These are phyloP conservation scores for Cepaea nemoralis DNA, from an alignment of 1,140 invertebrate genomes.

Conservation along the genomic window DNA sequence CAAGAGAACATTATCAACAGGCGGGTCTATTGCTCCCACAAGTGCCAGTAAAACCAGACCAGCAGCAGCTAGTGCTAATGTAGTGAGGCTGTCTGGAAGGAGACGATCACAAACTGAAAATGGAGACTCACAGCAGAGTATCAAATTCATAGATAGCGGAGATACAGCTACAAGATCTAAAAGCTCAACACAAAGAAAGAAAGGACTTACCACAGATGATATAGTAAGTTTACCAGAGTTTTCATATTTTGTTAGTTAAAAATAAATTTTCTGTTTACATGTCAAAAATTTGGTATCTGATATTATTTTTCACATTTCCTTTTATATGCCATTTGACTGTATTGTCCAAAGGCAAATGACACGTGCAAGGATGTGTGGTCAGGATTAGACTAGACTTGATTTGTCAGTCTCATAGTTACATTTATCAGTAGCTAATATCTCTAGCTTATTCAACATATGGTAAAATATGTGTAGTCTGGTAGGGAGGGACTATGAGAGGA, in stretches of 20 bases:
- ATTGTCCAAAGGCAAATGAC: no score
- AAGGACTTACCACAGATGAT: neutral
- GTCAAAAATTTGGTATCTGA: neutral
- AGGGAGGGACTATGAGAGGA: no score
- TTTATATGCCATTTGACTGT: no score
- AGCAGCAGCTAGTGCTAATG: neutral
- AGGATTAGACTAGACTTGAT: no score
- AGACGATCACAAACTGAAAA: neutral
- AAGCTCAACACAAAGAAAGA: neutral
- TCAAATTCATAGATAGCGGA: neutral
- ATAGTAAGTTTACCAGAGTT: conserved; percentile 3
- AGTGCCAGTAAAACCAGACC: neutral
- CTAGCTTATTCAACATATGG: no score
- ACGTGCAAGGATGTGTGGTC: no score
- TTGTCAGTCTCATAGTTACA: no score
- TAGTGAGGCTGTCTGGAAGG: neutral
- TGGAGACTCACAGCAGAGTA: neutral
- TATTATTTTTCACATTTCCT: no score
- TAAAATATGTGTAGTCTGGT: no score
- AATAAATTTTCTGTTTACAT: neutral
- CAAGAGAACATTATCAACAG: conserved; percentile 28
- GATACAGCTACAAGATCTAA: neutral
- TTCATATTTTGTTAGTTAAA: neutral
- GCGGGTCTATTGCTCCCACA: neutral
- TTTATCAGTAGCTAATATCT: no score